Evolutionary conservation across 2,888 invertebrate genomes (phyloP), one percentile per base, ranked within the genome.

Genomic region (Lysandra coridon): DNA sequence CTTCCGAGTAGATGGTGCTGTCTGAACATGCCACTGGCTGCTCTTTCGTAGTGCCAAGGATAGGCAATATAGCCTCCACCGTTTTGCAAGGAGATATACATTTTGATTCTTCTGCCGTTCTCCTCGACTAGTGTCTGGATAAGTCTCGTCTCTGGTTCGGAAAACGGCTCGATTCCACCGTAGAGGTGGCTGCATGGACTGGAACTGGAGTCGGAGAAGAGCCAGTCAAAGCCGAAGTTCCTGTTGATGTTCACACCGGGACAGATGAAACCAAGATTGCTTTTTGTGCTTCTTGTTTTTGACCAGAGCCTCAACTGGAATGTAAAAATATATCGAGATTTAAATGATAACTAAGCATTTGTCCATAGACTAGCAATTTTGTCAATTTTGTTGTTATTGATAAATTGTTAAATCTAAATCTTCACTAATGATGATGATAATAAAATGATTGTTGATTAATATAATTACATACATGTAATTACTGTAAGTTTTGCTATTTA

Each of bases 71-170:
- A 96, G 44, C 95, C 95, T 78, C 97, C 97, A 84, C 95, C 97
- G n/a, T 97, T 96, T 88, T 98, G 98, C 62, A 98, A 87, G 0
- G 97, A 96, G 53, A 98, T 85, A 86, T 97, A 98, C 81, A 97
- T 89, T 82, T 95, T 94, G 10, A 96, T 89, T 69, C 92, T 88
- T 0, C 89, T 86, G 0, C 91, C 90, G 30, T 95, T 89, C 0
- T 91, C 86, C 78, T 95, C 84, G 75, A 97, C 88, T 53, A 96
- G 91, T 80, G 95, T 92, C 12, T 95, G 90, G 1, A 97, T 87
- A 81, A 95, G 90, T 73, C 85, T 86, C 0, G 95, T 96, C 89
- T 97, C 98, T 0, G 95, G 92, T 88, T 97, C 97, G 0, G 97
- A 97, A 86, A 96, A 96, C 0, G 96, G 87, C 14, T 85, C 84